Conservation (phyloP, 2,888 invertebrate genomes). For the Eupithecia pulchellata region DNA sequence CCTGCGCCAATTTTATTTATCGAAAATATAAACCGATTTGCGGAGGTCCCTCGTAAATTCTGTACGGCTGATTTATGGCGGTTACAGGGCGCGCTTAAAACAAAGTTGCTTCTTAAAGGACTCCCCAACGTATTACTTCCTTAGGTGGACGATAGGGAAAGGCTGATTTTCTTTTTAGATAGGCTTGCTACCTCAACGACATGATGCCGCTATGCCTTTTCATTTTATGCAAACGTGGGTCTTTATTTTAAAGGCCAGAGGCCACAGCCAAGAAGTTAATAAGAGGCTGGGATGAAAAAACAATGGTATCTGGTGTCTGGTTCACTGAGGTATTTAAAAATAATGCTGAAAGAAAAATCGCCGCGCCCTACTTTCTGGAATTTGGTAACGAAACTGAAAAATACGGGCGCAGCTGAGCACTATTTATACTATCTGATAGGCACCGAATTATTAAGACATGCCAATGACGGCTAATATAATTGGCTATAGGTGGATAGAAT, state of each 20-base stretch:
- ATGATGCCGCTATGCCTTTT: slow-evolving; percentile 20
- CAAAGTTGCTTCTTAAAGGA: slow-evolving; percentile 78
- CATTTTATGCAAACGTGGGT: neutral
- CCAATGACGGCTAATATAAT: no score
- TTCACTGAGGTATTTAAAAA: no score
- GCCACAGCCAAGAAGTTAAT: neutral
- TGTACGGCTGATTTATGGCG: slow-evolving; percentile 82
- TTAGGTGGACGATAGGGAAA: slow-evolving; percentile 51
- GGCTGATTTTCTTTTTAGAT: slow-evolving; percentile 44
- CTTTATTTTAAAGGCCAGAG: no score
- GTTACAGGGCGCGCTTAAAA: slow-evolving; percentile 80
- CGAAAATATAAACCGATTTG: slow-evolving; percentile 86
- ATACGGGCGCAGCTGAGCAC: no score
- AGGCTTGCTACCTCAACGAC: slow-evolving; percentile 42
- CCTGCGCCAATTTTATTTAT: slow-evolving; percentile 86
- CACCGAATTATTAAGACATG: no score
- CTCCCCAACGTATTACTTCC: slow-evolving; percentile 63
- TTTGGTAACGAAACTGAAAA: no score
- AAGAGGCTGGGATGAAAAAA: no score
- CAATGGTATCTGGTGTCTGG: no score
- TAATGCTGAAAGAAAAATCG: no score
- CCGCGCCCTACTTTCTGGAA: no score
- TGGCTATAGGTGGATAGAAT: no score
- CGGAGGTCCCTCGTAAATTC: slow-evolving; percentile 83
- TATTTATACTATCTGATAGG: no score